phyloP scores from a whole-genome alignment of 2,113 vertebrate species.

The Athene noctua region DNA sequence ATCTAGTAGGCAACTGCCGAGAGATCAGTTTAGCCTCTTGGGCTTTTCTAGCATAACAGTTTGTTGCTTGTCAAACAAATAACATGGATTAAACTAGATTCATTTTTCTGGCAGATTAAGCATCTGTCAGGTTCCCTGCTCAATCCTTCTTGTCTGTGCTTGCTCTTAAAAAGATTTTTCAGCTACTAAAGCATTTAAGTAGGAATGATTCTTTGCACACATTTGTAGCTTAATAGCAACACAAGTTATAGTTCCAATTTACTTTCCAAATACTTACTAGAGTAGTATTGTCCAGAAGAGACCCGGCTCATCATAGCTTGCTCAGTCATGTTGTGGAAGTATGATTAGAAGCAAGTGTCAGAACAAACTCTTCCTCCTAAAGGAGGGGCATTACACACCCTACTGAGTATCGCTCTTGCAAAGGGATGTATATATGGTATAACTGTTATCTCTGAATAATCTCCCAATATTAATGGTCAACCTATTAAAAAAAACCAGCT shows the following conservation, averaged over 20 bases:
- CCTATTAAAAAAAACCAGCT: not conserved
- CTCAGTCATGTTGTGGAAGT: not conserved
- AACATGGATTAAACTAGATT: conserved; percentile 19
- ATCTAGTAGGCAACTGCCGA: not conserved
- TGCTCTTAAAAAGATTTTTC: conserved; percentile 9
- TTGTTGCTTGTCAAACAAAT: conserved; percentile 15
- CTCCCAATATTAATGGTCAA: not conserved
- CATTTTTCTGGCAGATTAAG: conserved; percentile 14
- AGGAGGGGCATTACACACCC: not conserved
- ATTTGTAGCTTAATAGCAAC: not conserved
- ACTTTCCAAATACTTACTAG: not conserved
- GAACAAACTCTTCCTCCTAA: not conserved
- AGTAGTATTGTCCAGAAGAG: not conserved
- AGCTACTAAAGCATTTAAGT: not conserved
- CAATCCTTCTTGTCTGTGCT: not conserved
- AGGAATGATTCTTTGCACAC: not conserved
- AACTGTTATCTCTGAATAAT: not conserved
- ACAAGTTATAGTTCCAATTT: not conserved
- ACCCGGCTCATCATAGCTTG: not conserved
- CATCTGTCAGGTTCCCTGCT: not conserved
- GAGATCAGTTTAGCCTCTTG: not conserved
- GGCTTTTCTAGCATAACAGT: not conserved
- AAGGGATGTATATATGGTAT: not conserved
- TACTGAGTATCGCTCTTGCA: not conserved
- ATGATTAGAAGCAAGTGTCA: not conserved